Conservation (phyloP, 2,113 vertebrate species). For the Coryphaenoides rupestris region DNA sequence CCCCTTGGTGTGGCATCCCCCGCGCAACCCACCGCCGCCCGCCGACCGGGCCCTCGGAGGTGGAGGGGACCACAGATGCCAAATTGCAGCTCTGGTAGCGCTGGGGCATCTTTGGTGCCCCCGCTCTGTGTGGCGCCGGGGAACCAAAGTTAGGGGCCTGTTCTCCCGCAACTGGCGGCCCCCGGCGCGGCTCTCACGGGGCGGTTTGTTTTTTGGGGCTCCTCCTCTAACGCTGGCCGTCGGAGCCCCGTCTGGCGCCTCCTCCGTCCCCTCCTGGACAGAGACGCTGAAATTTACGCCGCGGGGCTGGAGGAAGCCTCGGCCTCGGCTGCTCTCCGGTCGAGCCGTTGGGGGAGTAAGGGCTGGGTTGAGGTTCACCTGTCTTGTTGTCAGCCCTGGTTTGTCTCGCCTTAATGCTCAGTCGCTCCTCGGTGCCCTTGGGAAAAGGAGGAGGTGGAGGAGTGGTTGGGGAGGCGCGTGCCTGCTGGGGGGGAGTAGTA, state of each 20-base stretch:
- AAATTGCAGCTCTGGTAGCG: slow-evolving; percentile 82
- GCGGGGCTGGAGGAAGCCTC: slow-evolving; percentile 55
- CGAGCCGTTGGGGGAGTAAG: slow-evolving; percentile 46
- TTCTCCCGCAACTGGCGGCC: slow-evolving; percentile 75
- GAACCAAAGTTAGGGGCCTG: slow-evolving; percentile 83
- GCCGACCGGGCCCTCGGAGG: slow-evolving; percentile 47
- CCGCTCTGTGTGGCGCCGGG: slow-evolving; percentile 72
- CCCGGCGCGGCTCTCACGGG: slow-evolving; percentile 59
- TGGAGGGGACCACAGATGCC: slow-evolving; percentile 71
- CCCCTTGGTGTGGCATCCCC: slow-evolving; percentile 43
- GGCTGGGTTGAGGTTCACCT: slow-evolving; percentile 65
- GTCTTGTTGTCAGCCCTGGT: slow-evolving; percentile 45
- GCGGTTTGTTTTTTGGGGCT: slow-evolving; percentile 63
- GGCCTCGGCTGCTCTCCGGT: slow-evolving; percentile 50
- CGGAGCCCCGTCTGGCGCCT: slow-evolving; percentile 63
- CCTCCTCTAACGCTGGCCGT: slow-evolving; percentile 65
- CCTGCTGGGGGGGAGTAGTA: slow-evolving; percentile 22
- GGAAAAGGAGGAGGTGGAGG: slow-evolving; percentile 25
- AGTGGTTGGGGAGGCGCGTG: slow-evolving; percentile 17
- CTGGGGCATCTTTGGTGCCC: slow-evolving; percentile 59
- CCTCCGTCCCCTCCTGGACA: slow-evolving; percentile 73
- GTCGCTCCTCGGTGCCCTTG: slow-evolving; percentile 59
- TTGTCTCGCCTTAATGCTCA: slow-evolving; percentile 40
- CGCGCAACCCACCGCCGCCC: too few species aligned
- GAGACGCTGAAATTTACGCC: slow-evolving; percentile 73